phyloP scores from a whole-genome alignment of 2,797 vertebrate species.

The Macropus fuliginosus region DNA sequence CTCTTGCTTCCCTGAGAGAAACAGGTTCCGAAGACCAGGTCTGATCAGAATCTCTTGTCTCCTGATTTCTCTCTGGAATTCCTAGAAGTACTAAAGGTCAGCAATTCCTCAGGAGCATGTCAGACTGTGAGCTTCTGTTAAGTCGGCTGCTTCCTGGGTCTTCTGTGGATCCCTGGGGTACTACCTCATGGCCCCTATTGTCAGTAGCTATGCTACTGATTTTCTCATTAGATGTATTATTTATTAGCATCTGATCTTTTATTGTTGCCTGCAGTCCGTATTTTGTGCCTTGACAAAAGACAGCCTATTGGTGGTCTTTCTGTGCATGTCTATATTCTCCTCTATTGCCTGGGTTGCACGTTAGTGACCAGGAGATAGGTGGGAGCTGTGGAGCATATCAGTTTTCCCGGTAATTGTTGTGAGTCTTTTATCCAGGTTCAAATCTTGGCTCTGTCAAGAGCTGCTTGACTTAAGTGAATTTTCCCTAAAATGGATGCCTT shows the following conservation, averaged over 20 bases:
- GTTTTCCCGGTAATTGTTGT: background rate
- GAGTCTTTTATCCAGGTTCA: background rate
- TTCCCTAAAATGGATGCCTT: background rate
- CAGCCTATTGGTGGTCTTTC: background rate
- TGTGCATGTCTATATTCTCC: slow-evolving; percentile 17
- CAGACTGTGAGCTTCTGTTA: slow-evolving; percentile 27
- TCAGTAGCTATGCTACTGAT: background rate
- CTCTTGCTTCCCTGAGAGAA: slow-evolving; percentile 50
- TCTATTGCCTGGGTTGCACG: background rate
- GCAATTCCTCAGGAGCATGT: slow-evolving; percentile 47
- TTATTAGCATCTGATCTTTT: background rate
- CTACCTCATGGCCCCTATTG: slow-evolving; percentile 29
- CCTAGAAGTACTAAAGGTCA: slow-evolving; percentile 14
- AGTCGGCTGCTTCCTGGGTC: slow-evolving; percentile 24
- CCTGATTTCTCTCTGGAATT: slow-evolving; percentile 47
- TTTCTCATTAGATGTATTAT: background rate
- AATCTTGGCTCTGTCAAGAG: background rate
- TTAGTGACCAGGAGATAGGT: background rate
- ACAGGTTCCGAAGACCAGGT: slow-evolving; percentile 23
- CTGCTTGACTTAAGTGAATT: background rate
- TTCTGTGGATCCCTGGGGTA: background rate
- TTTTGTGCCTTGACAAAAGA: slow-evolving; percentile 35
- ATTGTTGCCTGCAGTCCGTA: slow-evolving; percentile 5
- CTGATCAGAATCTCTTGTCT: slow-evolving; percentile 3
- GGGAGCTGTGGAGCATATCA: background rate